Conservation (phyloP, 2,888 invertebrate species). For the Drosophila paranaensis region DNA sequence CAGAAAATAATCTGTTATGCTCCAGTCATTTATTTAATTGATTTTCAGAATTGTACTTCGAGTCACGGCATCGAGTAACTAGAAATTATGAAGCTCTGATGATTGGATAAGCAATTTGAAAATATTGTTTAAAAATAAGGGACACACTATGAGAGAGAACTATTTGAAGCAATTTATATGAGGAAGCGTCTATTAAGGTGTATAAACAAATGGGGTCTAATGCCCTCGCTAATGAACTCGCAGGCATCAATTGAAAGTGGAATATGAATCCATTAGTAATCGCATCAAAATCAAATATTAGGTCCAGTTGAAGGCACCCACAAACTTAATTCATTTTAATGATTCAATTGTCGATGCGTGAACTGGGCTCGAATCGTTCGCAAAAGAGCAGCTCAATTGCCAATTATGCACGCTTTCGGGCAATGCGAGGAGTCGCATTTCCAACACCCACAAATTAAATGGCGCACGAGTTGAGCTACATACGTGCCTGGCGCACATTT, state of each 20-base stretch:
- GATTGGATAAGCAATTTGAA: too few relatives aligned
- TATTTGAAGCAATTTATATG: too few relatives aligned
- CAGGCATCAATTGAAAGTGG: neutral
- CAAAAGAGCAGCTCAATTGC: slow-evolving; percentile 7
- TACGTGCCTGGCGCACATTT: slow-evolving; percentile 35
- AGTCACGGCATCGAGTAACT: neutral
- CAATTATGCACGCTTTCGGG: slow-evolving; percentile 5
- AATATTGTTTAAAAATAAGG: too few relatives aligned
- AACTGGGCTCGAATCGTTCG: slow-evolving; percentile 9
- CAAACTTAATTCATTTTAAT: neutral
- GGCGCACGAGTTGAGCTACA: slow-evolving; percentile 28
- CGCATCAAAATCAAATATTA: neutral
- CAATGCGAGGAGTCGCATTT: slow-evolving; percentile 10
- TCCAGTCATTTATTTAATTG: neutral
- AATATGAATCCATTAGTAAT: neutral
- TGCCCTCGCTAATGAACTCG: neutral
- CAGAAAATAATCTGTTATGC: neutral
- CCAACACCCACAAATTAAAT: slow-evolving; percentile 26
- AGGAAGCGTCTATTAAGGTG: too few relatives aligned
- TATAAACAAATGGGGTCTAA: neutral
- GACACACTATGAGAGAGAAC: too few relatives aligned
- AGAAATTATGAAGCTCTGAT: neutral
- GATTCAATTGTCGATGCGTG: neutral
- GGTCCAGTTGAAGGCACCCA: neutral
- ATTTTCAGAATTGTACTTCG: neutral